Base-by-base conservation (phyloP, 2,797 vertebrate genomes). In the Thaleichthys pacificus region DNA sequence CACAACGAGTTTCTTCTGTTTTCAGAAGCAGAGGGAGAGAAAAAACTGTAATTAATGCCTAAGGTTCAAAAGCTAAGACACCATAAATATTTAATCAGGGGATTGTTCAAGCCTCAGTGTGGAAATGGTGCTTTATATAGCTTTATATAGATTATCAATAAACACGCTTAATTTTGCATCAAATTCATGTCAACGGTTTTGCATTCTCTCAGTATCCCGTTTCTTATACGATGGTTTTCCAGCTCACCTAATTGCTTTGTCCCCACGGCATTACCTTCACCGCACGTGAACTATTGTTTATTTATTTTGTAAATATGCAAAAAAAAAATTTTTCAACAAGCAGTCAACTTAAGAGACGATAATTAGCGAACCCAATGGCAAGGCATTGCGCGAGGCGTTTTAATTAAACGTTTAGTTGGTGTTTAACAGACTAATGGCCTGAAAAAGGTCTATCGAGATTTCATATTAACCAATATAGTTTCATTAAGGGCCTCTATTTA, bases 91-190 rank as follows among this genome's bases (percentile, higher is more conserved):
- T 90, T 92, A 85, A 92, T 92, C 70, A 85, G 77, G 61, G 58
- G 81, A 89, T 84, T 89, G 87, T 91, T 86, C 64, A 69, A 82
- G 74, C 63, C 77, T 73, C 57, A 77, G 75, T 83, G 85, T 88
- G 81, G 86, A 91, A 91, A 89, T 76, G 11, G 73, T 84, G 84
- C 84, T 91, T 89, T 85, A 85, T 89, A 91, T 89, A 85, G 84
- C 84, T 91, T 89, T 85, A 85, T 89, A 91, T 89, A 85, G 89
- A 91, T 91, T 86, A 91, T 90, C 90, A 93, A 91, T 91, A 91
- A 89, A 90, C 80, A 82, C 80, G 79, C 80, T 84, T 89, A 77
- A 83, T 90, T 90, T 86, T 84, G 77, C 82, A 81, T 88, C 75
- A 89, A 66, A 89, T 85, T 82, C 76, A 79, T 74, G 73, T 76